These are phyloP conservation scores for Zhengitettix transpicula DNA, from an alignment of 2,888 invertebrate genomes.

Conservation along the genomic window DNA sequence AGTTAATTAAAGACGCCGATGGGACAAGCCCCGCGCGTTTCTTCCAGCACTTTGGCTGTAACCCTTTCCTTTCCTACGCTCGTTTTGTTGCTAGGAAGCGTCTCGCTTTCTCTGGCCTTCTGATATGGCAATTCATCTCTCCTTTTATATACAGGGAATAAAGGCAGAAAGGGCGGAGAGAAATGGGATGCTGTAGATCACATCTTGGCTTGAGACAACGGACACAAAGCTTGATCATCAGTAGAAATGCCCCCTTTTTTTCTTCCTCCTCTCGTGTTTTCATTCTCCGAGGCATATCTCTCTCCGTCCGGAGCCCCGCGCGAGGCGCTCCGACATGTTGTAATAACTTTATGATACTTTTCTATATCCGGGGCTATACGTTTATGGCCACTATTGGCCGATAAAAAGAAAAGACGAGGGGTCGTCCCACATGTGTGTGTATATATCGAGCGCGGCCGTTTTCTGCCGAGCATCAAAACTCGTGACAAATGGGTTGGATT, in stretches of 20 bases:
- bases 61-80: neutral
- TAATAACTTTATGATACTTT: constrained; percentile 13
- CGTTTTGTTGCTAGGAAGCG: neutral
- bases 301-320: neutral
- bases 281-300: neutral
- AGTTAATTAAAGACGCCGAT: no score
- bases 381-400: constrained; percentile 6
- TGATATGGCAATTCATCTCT: constrained; percentile 11
- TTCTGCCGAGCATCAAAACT: constrained; percentile 9
- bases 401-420: constrained; percentile 7
- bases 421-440: neutral
- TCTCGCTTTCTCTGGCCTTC: constrained; percentile 2
- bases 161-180: constrained; percentile 2
- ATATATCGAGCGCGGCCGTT: neutral
- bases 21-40: no score
- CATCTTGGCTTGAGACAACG: constrained; percentile 7
- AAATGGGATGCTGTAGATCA: constrained; percentile 9
- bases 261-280: neutral
- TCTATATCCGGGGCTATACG: constrained; percentile 9
- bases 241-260: constrained; percentile 9
- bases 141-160: constrained; percentile 7
- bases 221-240: constrained; percentile 10
- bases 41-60: neutral
- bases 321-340: constrained; percentile 5
- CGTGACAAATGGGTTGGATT: constrained; percentile 11